A percentile compares a stretch with the other conserved stretches of the same genome.
phyloP scores from a whole-genome alignment of 2,113 vertebrate species.

The rabbit (Oryctolagus cuniculus) region mOryCun1.1 NC_091443.1:22712001-22712500 shows the following conservation, averaged over 20 bases:
- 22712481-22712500: slow-evolving; percentile 16
- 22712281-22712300: neutral
- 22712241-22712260: neutral
- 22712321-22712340: slow-evolving; percentile 37
- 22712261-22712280: neutral
- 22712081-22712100: neutral
- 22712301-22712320: neutral
- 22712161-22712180: neutral
- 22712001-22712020: too few relatives aligned
- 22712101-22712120: neutral
- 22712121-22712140: neutral
- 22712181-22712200: neutral
- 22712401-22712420: slow-evolving; percentile 24
- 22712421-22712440: slow-evolving; percentile 52
- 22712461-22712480: slow-evolving; percentile 59
- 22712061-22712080: neutral
- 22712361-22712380: neutral
- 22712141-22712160: neutral
- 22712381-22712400: slow-evolving; percentile 40
- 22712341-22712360: neutral
- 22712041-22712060: neutral
- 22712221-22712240: neutral
- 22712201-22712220: neutral
- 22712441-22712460: slow-evolving; percentile 51
- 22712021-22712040: neutral